A percentile compares a stretch with the other conserved stretches of the same genome.
These are phyloP conservation scores for Gouania willdenowi DNA, from an alignment of 2,797 vertebrate species.

Conservation along the genomic window DNA sequence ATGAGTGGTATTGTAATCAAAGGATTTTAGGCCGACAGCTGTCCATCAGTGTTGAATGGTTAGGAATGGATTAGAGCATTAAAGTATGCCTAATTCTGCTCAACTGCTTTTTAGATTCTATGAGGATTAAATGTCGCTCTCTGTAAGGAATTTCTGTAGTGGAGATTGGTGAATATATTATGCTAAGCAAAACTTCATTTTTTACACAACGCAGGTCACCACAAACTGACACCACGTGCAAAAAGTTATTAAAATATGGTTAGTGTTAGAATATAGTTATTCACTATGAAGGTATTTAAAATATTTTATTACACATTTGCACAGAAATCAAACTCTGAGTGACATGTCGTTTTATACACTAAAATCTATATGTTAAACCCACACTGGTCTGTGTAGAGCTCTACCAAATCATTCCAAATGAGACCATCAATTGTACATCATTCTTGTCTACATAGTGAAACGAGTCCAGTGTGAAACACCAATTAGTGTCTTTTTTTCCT, in stretches of 20 bases:
- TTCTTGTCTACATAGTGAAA: no score
- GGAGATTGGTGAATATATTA: conserved; percentile 43
- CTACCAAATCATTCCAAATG: no score
- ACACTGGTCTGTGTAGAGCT: no score
- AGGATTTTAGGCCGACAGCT: conserved; percentile 47
- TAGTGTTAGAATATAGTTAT: conserved; percentile 9
- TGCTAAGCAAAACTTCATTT: conserved; percentile 21
- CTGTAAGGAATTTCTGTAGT: conserved; percentile 46
- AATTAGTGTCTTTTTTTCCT: conserved; percentile 31
- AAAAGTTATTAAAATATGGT: conserved; percentile 48
- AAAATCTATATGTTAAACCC: conserved; percentile 15
- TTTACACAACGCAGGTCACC: conserved; percentile 9
- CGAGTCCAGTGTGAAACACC: background rate
- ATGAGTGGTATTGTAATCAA: conserved; percentile 1
- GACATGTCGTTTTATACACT: background rate
- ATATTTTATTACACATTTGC: conserved; percentile 19
- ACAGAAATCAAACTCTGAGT: conserved; percentile 15
- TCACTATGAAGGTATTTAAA: conserved; percentile 21
- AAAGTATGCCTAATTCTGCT: conserved; percentile 53
- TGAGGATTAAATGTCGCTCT: conserved; percentile 64
- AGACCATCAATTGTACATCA: no score
- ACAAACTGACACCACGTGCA: conserved; percentile 11
- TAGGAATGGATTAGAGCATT: conserved; percentile 45
- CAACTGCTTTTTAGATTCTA: conserved; percentile 46
- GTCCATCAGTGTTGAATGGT: conserved; percentile 48